Percentiles rank a stretch among this genome's conserved stretches.
phyloP scores from a whole-genome alignment of 2,888 invertebrate species.

The Trichacis sp. region DNA sequence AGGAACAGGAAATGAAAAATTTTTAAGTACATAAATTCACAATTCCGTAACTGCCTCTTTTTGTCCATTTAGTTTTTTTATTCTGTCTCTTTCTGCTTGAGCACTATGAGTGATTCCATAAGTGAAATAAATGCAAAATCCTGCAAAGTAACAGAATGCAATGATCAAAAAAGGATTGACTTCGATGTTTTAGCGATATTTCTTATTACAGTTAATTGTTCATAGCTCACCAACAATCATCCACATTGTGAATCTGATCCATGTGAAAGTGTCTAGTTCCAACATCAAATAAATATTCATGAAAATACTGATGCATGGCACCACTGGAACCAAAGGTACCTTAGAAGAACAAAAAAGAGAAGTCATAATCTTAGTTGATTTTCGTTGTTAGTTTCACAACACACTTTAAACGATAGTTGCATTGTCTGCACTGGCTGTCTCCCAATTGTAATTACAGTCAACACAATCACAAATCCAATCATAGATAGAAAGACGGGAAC shows the following conservation, averaged over 20 bases:
- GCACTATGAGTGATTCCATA: conserved; percentile 86
- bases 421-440: conserved; percentile 77
- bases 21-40: conserved; percentile 1
- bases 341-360: too few species aligned
- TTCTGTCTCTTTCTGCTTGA: conserved; percentile 70
- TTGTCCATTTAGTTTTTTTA: conserved; percentile 12
- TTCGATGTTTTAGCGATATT: too few species aligned
- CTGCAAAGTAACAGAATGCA: conserved; percentile 71
- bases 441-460: conserved; percentile 74
- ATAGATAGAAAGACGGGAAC: too few species aligned
- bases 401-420: conserved; percentile 79
- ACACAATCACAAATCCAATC: conserved; percentile 66
- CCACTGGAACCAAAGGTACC: conserved; percentile 86
- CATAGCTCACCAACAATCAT: conserved; percentile 83
- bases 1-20: too few species aligned
- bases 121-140: conserved; percentile 85
- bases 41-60: conserved; percentile 27
- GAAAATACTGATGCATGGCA: conserved; percentile 85
- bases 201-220: too few species aligned
- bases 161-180: too few species aligned
- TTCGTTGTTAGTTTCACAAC: too few species aligned
- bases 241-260: conserved; percentile 88
- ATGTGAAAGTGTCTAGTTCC: conserved; percentile 81
- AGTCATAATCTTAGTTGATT: too few species aligned
- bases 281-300: conserved; percentile 89